Evolutionary conservation across 2,888 invertebrate genomes (phyloP), one percentile per base, ranked within the genome.

Genomic region (Hyalella azteca): DNA sequence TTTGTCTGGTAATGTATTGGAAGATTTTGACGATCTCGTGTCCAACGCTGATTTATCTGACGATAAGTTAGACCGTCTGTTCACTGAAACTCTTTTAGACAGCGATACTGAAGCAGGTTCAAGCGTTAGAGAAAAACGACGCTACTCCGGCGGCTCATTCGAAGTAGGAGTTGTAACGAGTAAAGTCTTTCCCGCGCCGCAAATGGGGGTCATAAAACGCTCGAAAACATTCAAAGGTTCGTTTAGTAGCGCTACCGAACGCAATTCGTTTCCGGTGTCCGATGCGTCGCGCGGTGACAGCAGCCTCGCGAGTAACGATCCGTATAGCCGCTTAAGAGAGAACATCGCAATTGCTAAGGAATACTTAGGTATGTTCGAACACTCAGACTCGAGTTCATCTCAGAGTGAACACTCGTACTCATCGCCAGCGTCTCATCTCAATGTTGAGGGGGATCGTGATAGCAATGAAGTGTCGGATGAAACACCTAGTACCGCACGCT

Each of bases 261-360:
- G 39, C 19, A 4, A 29, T n/a, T 22, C 75, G 15, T 29, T 36
- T 11, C n/a, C 75, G 75, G 9, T 29, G 15, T 41, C 75, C 40
- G 75, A 41, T 41, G 19, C 40, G 29, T 75, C 45, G 0, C 66
- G 36, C 19, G 15, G 39, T 36, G 66, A 36, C 66, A 40, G 26
- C 40, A 75, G 41, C 75, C 40, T 29, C 45, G 45, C 41, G 41
- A 41, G 26, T 22, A 4, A 15, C 22, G 75, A 75, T 45, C 45
- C 75, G 36, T 75, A 75, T 45, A 75, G 75, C 45, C 75, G 75
- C 45, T 75, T 75, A 45, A 75, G 75, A 75, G 75, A 75, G 75
- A 75, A 75, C 75, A 75, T 75, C 75, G 75, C 75, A 75, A 75
- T 75, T 75, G 75, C 75, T 29, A 75, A 75, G 45, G 75, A 75